phyloP scores from a whole-genome alignment of 2,113 vertebrate species.

The Butastur rufipennis region DNA sequence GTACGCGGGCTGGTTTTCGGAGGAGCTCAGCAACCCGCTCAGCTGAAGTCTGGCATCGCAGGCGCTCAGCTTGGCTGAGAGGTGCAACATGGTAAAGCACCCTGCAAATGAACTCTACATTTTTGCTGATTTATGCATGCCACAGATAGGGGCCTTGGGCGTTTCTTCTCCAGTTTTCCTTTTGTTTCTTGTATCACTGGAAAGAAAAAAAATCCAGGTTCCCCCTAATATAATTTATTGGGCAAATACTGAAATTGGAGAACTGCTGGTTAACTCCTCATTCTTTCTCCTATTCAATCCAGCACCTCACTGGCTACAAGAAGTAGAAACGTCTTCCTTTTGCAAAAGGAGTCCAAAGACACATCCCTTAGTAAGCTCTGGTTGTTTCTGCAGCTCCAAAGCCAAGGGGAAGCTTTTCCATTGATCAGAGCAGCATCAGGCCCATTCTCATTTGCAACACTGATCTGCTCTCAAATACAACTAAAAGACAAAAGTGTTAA shows the following conservation, averaged over 20 bases:
- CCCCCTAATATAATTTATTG: neutral
- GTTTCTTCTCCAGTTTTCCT: neutral
- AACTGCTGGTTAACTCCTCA: neutral
- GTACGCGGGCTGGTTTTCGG: neutral
- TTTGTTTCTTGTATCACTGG: neutral
- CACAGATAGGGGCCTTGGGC: neutral
- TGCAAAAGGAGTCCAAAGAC: neutral
- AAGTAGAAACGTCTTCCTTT: neutral
- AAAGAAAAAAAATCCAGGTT: neutral
- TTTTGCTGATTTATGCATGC: neutral
- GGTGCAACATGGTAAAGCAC: neutral
- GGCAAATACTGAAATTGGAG: neutral
- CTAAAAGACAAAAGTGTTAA: conserved; percentile 68
- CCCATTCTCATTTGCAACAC: conserved; percentile 53
- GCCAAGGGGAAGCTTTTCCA: conserved; percentile 6
- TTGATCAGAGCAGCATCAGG: conserved; percentile 46
- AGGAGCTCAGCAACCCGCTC: neutral
- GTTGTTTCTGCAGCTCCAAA: neutral
- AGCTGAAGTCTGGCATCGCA: neutral
- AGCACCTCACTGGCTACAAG: neutral
- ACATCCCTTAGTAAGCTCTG: neutral
- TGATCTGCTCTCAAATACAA: conserved; percentile 68
- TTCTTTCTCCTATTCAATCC: neutral
- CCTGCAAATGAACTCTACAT: neutral
- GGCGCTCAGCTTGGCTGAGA: neutral